phyloP scores from a whole-genome alignment of 2,113 vertebrate genomes.

The Myanophis thanlyinensis region DNA sequence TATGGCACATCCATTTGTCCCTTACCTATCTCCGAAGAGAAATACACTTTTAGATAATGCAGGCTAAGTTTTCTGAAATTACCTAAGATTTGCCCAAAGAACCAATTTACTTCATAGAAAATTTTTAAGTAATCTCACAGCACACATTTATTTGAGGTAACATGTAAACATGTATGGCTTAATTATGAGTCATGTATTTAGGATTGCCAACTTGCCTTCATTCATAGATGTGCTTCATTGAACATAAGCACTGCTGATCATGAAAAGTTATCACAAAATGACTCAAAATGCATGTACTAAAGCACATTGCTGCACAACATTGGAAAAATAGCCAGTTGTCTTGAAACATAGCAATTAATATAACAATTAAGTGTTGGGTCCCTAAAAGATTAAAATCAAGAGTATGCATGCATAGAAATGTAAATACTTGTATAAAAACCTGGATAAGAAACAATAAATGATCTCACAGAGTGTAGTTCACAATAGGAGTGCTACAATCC shows the following conservation, averaged over 20 bases:
- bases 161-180: conserved; percentile 18
- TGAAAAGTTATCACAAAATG: conserved; percentile 1
- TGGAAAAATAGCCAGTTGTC: background rate
- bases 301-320: conserved; percentile 9
- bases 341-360: conserved; percentile 2
- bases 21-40: conserved; percentile 48
- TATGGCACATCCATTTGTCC: conserved; percentile 50
- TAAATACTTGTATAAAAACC: background rate
- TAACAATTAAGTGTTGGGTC: conserved; percentile 3
- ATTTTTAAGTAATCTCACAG: conserved; percentile 42
- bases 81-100: conserved; percentile 42
- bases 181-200: conserved; percentile 26
- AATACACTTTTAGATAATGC: conserved; percentile 35
- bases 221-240: background rate
- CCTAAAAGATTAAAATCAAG: background rate
- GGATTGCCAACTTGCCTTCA: background rate
- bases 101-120: conserved; percentile 44
- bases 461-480: background rate
- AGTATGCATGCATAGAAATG: background rate
- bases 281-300: background rate
- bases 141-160: conserved; percentile 26
- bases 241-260: background rate
- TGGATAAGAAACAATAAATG: background rate
- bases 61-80: conserved; percentile 40
- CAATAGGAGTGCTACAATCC: background rate